These are phyloP conservation scores for Amiota minor DNA, from an alignment of 2,888 invertebrate species.

Conservation along the genomic window DNA sequence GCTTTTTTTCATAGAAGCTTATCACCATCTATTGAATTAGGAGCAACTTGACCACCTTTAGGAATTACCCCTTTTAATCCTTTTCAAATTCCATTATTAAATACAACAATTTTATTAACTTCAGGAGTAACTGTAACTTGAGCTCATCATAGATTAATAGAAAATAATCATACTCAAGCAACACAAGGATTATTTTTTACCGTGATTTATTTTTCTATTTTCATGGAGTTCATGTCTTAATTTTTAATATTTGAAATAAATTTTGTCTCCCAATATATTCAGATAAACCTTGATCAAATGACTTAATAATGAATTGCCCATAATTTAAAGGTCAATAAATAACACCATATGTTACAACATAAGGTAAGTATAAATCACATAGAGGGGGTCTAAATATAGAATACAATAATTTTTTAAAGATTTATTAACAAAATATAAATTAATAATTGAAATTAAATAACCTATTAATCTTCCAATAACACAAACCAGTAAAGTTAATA, in stretches of 20 bases:
- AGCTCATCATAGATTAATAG: no score
- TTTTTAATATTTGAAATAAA: conserved; percentile 71
- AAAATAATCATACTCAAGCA: no score
- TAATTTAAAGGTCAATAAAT: conserved; percentile 74
- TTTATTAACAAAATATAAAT: conserved; percentile 73
- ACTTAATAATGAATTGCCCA: conserved; percentile 73
- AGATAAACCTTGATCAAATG: conserved; percentile 75
- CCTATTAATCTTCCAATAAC: conserved; percentile 73
- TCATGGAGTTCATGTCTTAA: no score
- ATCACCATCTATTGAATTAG: conserved; percentile 77
- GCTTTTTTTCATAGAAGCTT: conserved; percentile 67
- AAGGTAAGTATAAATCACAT: conserved; percentile 76
- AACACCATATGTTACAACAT: conserved; percentile 70
- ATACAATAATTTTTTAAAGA: conserved; percentile 71
- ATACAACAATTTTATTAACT: no score
- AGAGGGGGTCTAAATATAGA: conserved; percentile 68
- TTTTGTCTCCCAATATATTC: conserved; percentile 74
- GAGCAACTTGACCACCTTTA: conserved; percentile 79
- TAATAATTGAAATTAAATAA: conserved; percentile 74
- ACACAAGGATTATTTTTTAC: no score
- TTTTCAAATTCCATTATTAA: conserved; percentile 77
- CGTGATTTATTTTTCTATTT: no score
- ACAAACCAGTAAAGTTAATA: conserved; percentile 76
- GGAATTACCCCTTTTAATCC: conserved; percentile 80
- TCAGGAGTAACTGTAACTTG: no score